Conservation (phyloP, 2,113 vertebrate species). For the Tetrao urogallus region DNA sequence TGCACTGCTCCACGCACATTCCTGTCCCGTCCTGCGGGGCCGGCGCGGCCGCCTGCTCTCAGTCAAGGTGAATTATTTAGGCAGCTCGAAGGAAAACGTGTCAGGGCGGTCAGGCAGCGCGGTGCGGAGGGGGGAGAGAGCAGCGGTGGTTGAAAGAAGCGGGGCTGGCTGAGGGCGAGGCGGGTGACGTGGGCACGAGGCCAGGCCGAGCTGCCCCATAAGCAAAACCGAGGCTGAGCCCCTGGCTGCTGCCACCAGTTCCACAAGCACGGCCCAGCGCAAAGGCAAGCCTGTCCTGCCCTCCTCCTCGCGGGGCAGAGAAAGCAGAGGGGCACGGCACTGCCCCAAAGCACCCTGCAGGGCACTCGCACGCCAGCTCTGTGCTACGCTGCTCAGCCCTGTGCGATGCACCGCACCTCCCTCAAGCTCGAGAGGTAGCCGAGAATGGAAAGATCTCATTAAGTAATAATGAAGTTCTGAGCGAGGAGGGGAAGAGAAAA, state of each 20-base stretch:
- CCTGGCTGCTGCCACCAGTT: background rate
- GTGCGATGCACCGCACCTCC: background rate
- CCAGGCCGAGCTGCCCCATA: accelerated
- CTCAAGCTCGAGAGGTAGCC: background rate
- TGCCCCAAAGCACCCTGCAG: background rate
- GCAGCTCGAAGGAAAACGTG: background rate
- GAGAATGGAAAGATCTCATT: constrained; percentile 22
- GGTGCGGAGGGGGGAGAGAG: background rate
- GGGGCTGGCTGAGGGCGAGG: accelerated
- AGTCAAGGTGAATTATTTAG: constrained; percentile 29
- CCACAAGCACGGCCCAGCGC: background rate
- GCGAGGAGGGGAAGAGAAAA: background rate
- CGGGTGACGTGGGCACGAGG: background rate
- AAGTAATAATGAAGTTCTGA: background rate
- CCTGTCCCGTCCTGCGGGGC: background rate
- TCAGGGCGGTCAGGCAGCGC: background rate
- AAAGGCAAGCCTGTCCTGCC: background rate
- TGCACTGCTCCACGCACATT: background rate
- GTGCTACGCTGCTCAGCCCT: background rate
- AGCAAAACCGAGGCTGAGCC: background rate
- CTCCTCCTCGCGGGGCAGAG: accelerated
- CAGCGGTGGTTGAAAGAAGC: background rate
- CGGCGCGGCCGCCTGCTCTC: background rate
- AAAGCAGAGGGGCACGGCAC: background rate
- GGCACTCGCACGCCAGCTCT: background rate